Evolutionary conservation across 2,888 invertebrate species (phyloP), one percentile per base, ranked within the genome.

Genomic region (Autographa gamma): DNA sequence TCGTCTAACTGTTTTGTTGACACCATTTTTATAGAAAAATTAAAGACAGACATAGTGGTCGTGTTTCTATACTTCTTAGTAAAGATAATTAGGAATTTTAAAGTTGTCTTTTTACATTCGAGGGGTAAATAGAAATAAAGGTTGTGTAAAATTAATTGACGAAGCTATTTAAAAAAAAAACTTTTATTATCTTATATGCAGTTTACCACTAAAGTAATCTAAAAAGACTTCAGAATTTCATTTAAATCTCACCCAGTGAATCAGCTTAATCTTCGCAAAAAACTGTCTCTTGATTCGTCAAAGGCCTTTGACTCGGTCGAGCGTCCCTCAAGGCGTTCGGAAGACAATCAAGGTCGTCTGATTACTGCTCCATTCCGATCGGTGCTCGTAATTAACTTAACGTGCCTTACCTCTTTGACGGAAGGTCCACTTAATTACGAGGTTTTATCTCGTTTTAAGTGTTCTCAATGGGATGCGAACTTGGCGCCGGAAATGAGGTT

Each of bases 381-480:
- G 73, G 25, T 63, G 60, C 71, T 69, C 63, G 62, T 77, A 79
- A 82, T 82, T 83, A 70, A 73, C 66, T 82, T 83, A 83, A 79
- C 72, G 84, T 77, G 66, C 73, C 70, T 68, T 73, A 74, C 72
- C 72, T 75, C 71, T 76, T 74, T 81, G 77, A 76, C 75, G 79
- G 84, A 83, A 79, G 75, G 73, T 54, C 61, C 62, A 32, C 19
- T 60, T 79, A 83, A 79, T 82, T 82, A 83, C n/a, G 32, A 64
- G 72, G 83, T 83, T 82, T 82, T 82, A 83, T 70, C 41, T 62
- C 66, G 5, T 32, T 71, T 76, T 76, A 79, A 80, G 64, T 63
- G 66, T 59, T 72, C 71, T 79, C 67, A 81, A 79, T 74, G 71
- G 66, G 41, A 61, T 25, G 48, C 61, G 32, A 32, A n/a, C 25